These are phyloP conservation scores for Alcedo atthis DNA, from an alignment of 2,797 vertebrate genomes.

Conservation along the genomic window DNA sequence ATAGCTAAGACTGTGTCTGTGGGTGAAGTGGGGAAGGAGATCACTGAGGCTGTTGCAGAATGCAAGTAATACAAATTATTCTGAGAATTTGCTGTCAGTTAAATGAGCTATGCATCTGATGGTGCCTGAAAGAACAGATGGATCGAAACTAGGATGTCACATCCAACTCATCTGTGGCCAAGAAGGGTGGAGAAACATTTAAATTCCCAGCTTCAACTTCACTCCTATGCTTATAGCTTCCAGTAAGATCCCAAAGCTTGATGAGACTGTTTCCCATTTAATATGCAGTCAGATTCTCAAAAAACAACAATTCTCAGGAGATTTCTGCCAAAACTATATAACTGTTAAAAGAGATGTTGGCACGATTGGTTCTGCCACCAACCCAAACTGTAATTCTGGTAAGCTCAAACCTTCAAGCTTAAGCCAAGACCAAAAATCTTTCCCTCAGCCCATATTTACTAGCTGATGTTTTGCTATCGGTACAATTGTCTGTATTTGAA, in stretches of 20 bases:
- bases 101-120: slow-evolving; percentile 1
- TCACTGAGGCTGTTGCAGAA: slow-evolving; percentile 4
- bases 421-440: neutral
- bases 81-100: slow-evolving; percentile 14
- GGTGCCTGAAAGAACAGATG: slow-evolving; percentile 13
- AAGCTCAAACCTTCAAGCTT: neutral
- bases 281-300: neutral
- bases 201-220: neutral
- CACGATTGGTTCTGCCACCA: neutral
- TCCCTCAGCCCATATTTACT: neutral
- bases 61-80: slow-evolving; percentile 15
- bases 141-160: neutral
- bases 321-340: neutral
- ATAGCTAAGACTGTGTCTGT: neutral
- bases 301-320: neutral
- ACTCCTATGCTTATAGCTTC: neutral
- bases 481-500: neutral
- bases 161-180: neutral
- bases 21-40: neutral
- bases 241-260: neutral
- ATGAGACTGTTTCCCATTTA: slow-evolving; percentile 5
- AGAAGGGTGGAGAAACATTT: neutral
- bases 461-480: neutral
- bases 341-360: neutral
- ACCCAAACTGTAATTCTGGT: neutral